Conservation (phyloP, 2,888 invertebrate species). For the Scelioninae gen. 2 region DNA sequence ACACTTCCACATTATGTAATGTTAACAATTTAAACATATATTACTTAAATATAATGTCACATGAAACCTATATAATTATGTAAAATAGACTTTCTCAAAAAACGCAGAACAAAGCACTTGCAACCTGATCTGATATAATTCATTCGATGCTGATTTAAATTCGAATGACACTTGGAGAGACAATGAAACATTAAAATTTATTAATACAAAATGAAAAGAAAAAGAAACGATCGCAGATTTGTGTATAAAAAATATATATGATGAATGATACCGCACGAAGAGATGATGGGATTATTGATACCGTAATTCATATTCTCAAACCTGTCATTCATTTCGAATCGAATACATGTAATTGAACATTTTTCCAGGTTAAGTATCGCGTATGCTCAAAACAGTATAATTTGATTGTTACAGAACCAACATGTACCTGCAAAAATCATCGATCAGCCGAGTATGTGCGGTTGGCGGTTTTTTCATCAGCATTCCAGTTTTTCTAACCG, state of each 20-base stretch:
- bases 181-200: constrained; percentile 1
- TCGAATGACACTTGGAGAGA: constrained; percentile 33
- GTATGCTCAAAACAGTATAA: constrained; percentile 16
- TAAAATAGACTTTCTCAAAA: constrained; percentile 25
- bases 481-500: constrained; percentile 94
- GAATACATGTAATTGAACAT: constrained; percentile 9
- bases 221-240: no score
- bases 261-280: background rate
- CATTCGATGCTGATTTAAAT: constrained; percentile 38
- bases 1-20: no score
- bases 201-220: background rate
- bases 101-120: constrained; percentile 35
- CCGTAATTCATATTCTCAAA: constrained; percentile 8
- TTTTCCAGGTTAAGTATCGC: constrained; percentile 17
- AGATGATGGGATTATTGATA: constrained; percentile 4
- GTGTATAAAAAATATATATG: no score
- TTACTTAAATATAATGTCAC: constrained; percentile 18
- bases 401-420: constrained; percentile 84
- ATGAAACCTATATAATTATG: constrained; percentile 23
- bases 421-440: constrained; percentile 94
- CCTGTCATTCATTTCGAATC: constrained; percentile 5
- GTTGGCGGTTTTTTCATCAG: constrained; percentile 96
- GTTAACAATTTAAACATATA: background rate
- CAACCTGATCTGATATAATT: constrained; percentile 34
- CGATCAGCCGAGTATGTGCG: constrained; percentile 92